Evolutionary conservation across 2,797 vertebrate species (phyloP).

Genomic region (Chelonia mydas): DNA sequence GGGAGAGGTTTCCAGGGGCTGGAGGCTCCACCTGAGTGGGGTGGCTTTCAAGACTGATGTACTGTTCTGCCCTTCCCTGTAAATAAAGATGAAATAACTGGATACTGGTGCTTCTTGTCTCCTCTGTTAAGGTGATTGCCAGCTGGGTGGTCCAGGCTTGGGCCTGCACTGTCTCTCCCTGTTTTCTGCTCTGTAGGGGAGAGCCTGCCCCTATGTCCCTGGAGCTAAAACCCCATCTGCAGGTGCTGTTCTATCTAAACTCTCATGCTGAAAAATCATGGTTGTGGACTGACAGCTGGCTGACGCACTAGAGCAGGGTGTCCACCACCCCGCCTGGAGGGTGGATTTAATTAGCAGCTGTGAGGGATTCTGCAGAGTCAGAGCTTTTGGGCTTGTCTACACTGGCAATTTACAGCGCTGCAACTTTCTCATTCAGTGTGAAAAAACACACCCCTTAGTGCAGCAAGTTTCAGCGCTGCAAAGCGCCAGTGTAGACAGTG

Average conservation of each 20-base stretch:
- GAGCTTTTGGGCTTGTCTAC: neutral
- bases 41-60: conserved; percentile 8
- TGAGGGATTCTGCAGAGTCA: neutral
- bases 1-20: neutral
- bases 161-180: neutral
- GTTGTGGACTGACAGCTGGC: neutral
- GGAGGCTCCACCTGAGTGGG: neutral
- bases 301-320: neutral
- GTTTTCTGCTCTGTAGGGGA: neutral
- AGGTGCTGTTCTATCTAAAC: neutral
- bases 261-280: neutral
- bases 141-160: neutral
- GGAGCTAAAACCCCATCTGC: neutral
- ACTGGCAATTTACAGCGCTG: too few relatives aligned
- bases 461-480: too few relatives aligned
- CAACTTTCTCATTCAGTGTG: too few relatives aligned
- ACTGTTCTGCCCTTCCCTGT: conserved; percentile 46
- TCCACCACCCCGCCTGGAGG: neutral
- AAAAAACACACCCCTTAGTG: too few relatives aligned
- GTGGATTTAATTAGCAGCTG: neutral
- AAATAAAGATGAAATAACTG: conserved; percentile 76
- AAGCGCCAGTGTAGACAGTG: too few relatives aligned
- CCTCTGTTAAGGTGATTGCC: neutral
- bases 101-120: conserved; percentile 3
- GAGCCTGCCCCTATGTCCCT: neutral